Conservation (phyloP, 2,113 vertebrate genomes). For the Pterocles gutturalis region DNA sequence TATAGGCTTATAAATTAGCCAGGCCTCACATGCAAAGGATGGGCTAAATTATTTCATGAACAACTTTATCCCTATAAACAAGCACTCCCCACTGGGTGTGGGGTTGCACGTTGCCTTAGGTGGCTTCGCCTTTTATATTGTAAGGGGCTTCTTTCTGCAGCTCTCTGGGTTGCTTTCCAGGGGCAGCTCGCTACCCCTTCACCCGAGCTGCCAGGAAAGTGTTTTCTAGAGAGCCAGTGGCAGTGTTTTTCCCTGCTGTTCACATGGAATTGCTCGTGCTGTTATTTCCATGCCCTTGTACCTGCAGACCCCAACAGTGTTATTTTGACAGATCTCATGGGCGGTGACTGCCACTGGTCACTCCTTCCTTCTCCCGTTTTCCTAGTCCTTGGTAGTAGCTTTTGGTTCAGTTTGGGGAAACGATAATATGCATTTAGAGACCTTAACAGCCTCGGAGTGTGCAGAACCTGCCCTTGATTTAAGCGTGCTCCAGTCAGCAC, state of each 20-base stretch:
- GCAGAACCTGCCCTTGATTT: background rate
- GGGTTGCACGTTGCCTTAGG: background rate
- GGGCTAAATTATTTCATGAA: background rate
- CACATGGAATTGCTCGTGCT: background rate
- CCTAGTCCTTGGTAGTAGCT: background rate
- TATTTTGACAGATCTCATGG: background rate
- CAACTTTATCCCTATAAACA: background rate
- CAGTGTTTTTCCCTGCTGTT: background rate
- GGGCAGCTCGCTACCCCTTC: background rate
- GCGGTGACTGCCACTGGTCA: background rate
- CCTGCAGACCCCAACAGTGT: background rate
- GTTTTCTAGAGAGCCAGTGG: background rate
- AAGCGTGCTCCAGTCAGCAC: background rate
- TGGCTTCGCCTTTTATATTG: background rate
- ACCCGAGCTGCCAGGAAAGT: background rate
- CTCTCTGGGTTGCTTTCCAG: background rate
- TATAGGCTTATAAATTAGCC: background rate
- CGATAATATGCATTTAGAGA: background rate
- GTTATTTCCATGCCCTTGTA: background rate
- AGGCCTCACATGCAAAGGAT: background rate
- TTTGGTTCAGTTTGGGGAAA: background rate
- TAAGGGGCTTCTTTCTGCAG: background rate
- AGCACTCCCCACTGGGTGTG: accelerated
- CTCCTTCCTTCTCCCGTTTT: background rate
- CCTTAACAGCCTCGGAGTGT: background rate